Conservation (phyloP, 1,140 invertebrate species). For the Triops cancriformis region DNA sequence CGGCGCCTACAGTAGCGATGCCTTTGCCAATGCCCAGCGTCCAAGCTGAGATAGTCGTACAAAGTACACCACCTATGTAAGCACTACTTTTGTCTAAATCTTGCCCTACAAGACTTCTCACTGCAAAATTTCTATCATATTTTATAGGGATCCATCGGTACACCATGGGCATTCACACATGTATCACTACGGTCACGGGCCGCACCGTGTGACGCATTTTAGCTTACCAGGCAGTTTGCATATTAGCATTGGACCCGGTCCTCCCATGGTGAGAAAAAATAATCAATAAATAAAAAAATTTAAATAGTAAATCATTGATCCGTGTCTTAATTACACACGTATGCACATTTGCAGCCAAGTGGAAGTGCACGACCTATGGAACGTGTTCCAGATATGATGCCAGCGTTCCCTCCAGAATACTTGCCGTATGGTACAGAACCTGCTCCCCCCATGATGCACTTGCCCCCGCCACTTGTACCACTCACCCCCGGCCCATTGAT, state of each 20-base stretch:
- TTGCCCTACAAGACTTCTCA: not conserved
- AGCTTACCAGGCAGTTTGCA: conserved; percentile 39
- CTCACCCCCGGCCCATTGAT: conserved; percentile 32
- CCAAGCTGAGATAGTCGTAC: conserved; percentile 37
- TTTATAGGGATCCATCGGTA: conserved; percentile 37
- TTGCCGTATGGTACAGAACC: conserved; percentile 36
- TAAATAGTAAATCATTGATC: no score
- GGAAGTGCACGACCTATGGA: conserved; percentile 31
- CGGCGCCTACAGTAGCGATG: conserved; percentile 38
- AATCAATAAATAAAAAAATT: not conserved
- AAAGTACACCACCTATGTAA: conserved; percentile 31
- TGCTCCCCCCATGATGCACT: conserved; percentile 42
- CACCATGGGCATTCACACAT: conserved; percentile 57
- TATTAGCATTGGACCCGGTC: conserved; percentile 43
- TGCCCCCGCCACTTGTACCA: conserved; percentile 26
- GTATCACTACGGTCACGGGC: conserved; percentile 50
- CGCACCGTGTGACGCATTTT: conserved; percentile 45
- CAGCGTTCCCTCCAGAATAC: not conserved
- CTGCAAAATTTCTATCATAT: conserved; percentile 30
- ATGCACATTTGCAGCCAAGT: conserved; percentile 26
- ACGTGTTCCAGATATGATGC: conserved; percentile 29
- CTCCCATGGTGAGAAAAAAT: conserved; percentile 31
- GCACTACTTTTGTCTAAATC: not conserved
- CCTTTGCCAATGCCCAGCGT: conserved; percentile 28
- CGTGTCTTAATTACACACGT: no score